A percentile compares a stretch with the other conserved stretches of the same genome.
phyloP scores from a whole-genome alignment of 2,888 invertebrate genomes.

The Melipona bicolor region DNA sequence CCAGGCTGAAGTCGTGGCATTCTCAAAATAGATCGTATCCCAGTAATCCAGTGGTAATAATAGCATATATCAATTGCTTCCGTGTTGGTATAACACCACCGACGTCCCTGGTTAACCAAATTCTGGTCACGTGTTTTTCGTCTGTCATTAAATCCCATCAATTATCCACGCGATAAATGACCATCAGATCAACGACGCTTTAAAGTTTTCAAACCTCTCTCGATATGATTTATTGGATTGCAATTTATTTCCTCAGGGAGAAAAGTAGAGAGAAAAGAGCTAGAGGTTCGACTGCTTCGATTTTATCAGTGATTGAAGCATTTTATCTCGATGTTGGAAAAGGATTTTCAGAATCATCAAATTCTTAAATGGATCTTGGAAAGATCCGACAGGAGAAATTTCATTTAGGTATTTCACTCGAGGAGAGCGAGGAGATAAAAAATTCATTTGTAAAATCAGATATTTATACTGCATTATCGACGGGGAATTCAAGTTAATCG shows the following conservation, averaged over 20 bases:
- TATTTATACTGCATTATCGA: too few relatives aligned
- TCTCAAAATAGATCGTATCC: conserved; percentile 32
- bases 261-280: background rate
- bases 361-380: background rate
- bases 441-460: too few relatives aligned
- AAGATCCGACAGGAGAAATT: too few relatives aligned
- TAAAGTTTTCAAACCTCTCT: too few relatives aligned
- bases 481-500: too few relatives aligned
- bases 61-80: conserved; percentile 32
- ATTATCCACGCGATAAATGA: background rate
- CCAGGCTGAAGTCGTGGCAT: conserved; percentile 12
- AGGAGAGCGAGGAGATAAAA: too few relatives aligned
- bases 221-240: too few relatives aligned
- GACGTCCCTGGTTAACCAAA: background rate
- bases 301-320: background rate
- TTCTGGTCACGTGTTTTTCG: background rate
- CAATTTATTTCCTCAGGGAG: too few relatives aligned
- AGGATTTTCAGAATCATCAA: background rate
- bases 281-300: background rate
- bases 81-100: background rate
- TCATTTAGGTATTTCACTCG: too few relatives aligned
- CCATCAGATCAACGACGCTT: too few relatives aligned
- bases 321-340: background rate
- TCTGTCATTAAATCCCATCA: background rate
- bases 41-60: conserved; percentile 31